phyloP scores from a whole-genome alignment of 2,113 vertebrate species.

The Euleptes europaea region DNA sequence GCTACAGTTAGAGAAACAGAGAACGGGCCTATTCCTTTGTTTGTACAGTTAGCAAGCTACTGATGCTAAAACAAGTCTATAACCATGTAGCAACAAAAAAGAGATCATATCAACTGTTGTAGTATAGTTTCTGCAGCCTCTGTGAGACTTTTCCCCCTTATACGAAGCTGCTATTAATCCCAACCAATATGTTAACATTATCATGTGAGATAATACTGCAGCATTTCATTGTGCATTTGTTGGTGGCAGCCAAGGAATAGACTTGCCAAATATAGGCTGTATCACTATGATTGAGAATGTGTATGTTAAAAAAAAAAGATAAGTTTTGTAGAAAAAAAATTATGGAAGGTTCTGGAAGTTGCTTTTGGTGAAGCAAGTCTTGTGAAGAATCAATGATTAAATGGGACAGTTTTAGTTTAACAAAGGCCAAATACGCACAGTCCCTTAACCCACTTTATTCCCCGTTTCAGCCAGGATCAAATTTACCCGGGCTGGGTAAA shows the following conservation, averaged over 20 bases:
- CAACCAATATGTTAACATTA: slow-evolving; percentile 29
- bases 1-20: background rate
- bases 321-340: slow-evolving; percentile 22
- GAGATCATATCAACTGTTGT: background rate
- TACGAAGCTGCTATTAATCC: slow-evolving; percentile 8
- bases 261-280: slow-evolving; percentile 22
- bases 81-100: background rate
- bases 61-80: background rate
- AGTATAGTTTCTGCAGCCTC: background rate
- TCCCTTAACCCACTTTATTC: too few species aligned
- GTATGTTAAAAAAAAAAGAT: background rate
- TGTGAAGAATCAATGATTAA: slow-evolving; percentile 1
- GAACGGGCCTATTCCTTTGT: slow-evolving; percentile 19
- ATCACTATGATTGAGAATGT: background rate
- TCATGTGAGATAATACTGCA: slow-evolving; percentile 27
- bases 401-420: slow-evolving; percentile 30
- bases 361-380: slow-evolving; percentile 21
- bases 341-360: slow-evolving; percentile 6
- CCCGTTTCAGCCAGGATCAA: too few species aligned
- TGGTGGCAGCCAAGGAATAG: slow-evolving; percentile 1
- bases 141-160: slow-evolving; percentile 1
- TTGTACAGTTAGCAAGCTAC: slow-evolving; percentile 9
- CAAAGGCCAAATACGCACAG: too few species aligned
- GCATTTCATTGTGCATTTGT: background rate
- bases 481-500: too few species aligned